Evolutionary conservation across 1,140 invertebrate species (phyloP).

Genomic region (Ceratosolen solmsi): DNA sequence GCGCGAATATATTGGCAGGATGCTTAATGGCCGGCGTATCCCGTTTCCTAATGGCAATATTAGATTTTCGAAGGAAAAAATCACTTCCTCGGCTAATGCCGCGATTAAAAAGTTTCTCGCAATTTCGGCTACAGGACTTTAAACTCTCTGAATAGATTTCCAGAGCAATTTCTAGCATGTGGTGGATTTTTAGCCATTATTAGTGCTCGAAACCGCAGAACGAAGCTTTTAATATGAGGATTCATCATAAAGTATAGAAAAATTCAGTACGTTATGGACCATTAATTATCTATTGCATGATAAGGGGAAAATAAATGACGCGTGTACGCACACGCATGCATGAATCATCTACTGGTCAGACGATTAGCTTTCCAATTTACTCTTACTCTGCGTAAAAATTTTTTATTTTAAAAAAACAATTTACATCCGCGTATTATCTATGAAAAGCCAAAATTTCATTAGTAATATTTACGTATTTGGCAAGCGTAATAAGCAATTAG

Average conservation of each 20-base stretch:
- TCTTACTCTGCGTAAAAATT: no score
- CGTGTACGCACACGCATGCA: no score
- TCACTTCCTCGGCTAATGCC: background rate
- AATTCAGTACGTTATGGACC: background rate
- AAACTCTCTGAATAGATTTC: background rate
- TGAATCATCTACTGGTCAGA: no score
- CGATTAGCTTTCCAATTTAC: no score
- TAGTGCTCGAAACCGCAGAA: background rate
- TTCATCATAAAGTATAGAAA: background rate
- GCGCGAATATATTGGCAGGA: background rate
- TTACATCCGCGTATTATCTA: no score
- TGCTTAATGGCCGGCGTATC: background rate
- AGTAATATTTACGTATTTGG: no score
- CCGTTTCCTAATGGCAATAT: background rate
- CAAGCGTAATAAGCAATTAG: no score
- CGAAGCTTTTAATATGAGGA: background rate
- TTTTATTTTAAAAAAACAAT: no score
- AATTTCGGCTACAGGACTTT: background rate
- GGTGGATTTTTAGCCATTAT: background rate
- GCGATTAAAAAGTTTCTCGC: background rate
- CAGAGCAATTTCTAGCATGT: background rate
- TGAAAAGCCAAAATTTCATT: no score
- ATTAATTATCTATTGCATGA: background rate
- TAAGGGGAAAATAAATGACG: background rate
- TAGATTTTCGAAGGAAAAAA: background rate